Evolutionary conservation across 2,113 vertebrate genomes (phyloP), one percentile per base, ranked within the genome.

Genomic region (Beaufortia kweichowensis): DNA sequence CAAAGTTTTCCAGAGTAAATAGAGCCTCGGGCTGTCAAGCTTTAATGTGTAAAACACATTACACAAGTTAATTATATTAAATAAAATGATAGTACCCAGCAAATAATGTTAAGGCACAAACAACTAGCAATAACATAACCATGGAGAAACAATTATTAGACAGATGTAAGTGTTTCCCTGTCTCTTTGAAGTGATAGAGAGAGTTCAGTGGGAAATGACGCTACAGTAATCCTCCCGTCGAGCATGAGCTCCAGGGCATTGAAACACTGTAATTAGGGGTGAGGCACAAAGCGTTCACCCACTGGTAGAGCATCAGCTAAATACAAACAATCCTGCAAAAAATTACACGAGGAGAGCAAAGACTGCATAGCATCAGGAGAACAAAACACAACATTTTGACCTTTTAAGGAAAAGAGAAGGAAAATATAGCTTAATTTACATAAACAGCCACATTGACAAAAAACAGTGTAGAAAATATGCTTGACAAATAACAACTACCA

Each of bases 181-280:
- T 21, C 17, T 68, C 28, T 50, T 35, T 62, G 29, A 24, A 28
- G 41, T 21, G 6, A 75, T 28, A 35, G 9, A 39, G 55, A 48
- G 64, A 62, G 64, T 79, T 56, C 35, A 33, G 62, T 61, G 70
- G 79, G 71, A 39, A 78, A 60, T 73, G 63, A 77, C 28, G 76
- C 60, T 75, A 17, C 43, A 46, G 43, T 46, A 55, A 48, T 11
- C 31, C 26, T 59, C 76, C 39, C 29, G 15, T 73, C 31, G 31
- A 31, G 62, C 21, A n/a, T 15, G 28, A 50, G 73, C 71, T 31
- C 66, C 53, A 73, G 75, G 64, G 48, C 57, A 66, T 3, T 2
- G 67, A 23, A 76, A 67, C 56, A 35, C 75, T 82, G 65, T 84
- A 86, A 86, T 86, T 81, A 84, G n/a, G 56, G 79, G 50, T 56